Evolutionary conservation across 2,113 vertebrate species (phyloP), one percentile per base, ranked within the genome.

Genomic region (Alectura lathami): DNA sequence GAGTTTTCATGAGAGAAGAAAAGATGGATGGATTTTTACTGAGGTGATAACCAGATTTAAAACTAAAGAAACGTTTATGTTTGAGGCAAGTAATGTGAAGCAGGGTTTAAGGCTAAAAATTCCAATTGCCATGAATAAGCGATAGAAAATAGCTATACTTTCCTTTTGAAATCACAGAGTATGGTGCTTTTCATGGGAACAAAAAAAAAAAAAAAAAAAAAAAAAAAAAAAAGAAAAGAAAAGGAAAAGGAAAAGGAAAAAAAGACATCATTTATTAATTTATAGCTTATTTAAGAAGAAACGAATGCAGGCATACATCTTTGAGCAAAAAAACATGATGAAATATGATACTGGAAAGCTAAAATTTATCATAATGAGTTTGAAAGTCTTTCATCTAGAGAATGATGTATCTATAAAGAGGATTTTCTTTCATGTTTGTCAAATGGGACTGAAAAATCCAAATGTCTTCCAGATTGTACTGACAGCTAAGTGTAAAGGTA

Each of bases 21-120:
- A 90, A 92, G 60, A 93, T 56, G 16, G 79, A 90, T 56, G 9
- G 21, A 68, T 86, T 92, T 95, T 91, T 77, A 69, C 47, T 34
- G 29, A 79, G 62, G 30, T 64, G 51, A 60, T 86, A 66, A 48
- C 60, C 43, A 82, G 29, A 6, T 68, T 88, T 83, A 84, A 95
- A 90, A 75, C 26, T n/a, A 63, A 60, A 88, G 30, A 91, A 87
- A 63, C 9, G 3, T 88, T 90, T 92, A 57, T 74, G 13, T 83
- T 90, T 81, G 38, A 59, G 47, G 34, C 10, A 51, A 5, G 26
- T 40, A 70, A 54, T 78, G 21, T 64, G 40, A 83, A 74, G 29
- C 5, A 38, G 7, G 2, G 18, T 73, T 64, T 84, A 91, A 6
- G 3, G 3, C 17, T 83, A 74, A 47, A 64, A 76, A 78, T 12